Evolutionary conservation across 2,113 vertebrate genomes (phyloP), one percentile per base, ranked within the genome.

Genomic region (Tringa solitaria): DNA sequence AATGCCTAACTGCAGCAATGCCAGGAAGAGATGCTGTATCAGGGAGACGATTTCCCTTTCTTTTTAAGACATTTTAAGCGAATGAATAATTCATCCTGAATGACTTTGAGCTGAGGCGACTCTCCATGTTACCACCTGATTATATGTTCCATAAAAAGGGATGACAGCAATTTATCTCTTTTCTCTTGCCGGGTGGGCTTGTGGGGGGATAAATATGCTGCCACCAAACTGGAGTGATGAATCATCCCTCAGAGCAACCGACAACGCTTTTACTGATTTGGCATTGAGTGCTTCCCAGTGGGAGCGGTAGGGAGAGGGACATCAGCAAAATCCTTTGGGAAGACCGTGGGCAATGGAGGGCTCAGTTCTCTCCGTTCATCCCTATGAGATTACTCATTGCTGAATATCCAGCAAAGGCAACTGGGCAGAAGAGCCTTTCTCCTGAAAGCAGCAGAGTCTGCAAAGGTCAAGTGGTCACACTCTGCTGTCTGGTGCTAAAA

Each of bases 61-160:
- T 73, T 94, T 51, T 56, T 84, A 89, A 95, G 95, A 69, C 43
- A 39, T 93, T 97, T 92, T 94, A 96, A 93, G 46, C 8, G 11
- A 90, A 97, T 96, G 93, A 98, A 97, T 98, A 97, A 98, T 97
- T 97, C 97, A 98, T 96, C 59, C 90, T 64, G 85, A 98, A 96
- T 92, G 95, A 94, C 97, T 98, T 87, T 90, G 93, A 95, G 95
- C 96, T 4, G 51, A 97, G 96, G 91, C 8, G 6, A 84, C 60
- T 72, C 79, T 96, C 93, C 96, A 79, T 92, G 92, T 96, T 97
- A 95, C 96, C 97, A 95, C 97, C 96, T 70, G 96, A 97, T 98
- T 97, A 97, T 93, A 85, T 63, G 96, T 96, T 96, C 97, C 97
- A 96, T 97, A 97, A 97, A 98, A 97, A 97, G 97, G 95, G 90